Conservation (phyloP, 2,888 invertebrate genomes). For the Cyaniris semiargus region DNA sequence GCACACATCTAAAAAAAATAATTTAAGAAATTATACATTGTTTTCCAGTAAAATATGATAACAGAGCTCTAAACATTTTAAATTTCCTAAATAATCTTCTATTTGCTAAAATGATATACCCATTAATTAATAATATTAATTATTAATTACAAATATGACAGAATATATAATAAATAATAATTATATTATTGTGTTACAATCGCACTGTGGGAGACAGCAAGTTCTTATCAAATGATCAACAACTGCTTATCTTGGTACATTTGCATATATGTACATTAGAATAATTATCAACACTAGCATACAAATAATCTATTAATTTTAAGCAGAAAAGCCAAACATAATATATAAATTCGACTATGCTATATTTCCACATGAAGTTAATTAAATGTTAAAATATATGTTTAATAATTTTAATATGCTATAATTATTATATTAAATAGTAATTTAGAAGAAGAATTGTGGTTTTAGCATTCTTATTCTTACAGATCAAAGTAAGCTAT, state of each 20-base stretch:
- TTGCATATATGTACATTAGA: not conserved
- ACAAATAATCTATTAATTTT: not conserved
- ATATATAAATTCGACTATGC: not conserved
- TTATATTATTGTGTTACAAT: not conserved
- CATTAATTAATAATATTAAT: no score
- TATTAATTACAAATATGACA: no score
- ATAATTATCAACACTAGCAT: not conserved
- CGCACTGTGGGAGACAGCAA: not conserved
- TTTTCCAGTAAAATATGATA: no score
- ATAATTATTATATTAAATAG: not conserved
- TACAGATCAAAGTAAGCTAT: not conserved
- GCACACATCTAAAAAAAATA: no score
- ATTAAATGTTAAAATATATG: not conserved
- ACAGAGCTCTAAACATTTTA: no score
- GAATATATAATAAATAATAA: not conserved
- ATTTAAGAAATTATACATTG: no score
- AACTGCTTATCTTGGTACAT: not conserved
- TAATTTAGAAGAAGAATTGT: not conserved
- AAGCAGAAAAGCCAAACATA: not conserved
- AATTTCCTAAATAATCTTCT: no score
- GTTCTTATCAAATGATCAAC: not conserved
- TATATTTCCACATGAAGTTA: not conserved
- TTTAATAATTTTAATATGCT: not conserved
- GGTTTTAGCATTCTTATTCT: not conserved
- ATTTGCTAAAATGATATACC: no score